phyloP scores from a whole-genome alignment of 2,113 vertebrate species.

The Bubo scandiacus region DNA sequence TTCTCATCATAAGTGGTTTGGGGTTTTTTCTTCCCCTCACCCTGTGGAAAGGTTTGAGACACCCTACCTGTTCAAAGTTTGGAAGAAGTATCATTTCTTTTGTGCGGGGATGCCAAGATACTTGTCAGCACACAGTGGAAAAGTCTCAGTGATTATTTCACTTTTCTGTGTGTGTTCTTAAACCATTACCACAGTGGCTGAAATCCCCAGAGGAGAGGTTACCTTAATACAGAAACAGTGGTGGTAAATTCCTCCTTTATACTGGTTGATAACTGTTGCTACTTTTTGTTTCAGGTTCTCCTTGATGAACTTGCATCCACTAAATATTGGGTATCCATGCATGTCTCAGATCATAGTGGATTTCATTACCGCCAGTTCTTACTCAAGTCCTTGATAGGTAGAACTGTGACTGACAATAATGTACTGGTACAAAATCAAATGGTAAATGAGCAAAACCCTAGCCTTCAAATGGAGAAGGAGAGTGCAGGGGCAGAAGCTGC shows the following conservation, averaged over 20 bases:
- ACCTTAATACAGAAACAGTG: not conserved
- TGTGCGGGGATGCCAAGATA: not conserved
- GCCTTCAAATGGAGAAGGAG: slow-evolving; percentile 73
- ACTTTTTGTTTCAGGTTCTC: slow-evolving; percentile 79
- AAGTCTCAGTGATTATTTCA: not conserved
- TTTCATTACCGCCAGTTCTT: slow-evolving; percentile 98
- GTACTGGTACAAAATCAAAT: slow-evolving; percentile 30
- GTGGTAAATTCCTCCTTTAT: not conserved
- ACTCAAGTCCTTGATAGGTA: slow-evolving; percentile 83
- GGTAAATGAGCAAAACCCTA: slow-evolving; percentile 44
- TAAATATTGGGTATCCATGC: slow-evolving; percentile 91
- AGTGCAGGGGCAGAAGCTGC: slow-evolving; percentile 43
- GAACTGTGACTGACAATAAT: slow-evolving; percentile 58
- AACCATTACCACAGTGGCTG: not conserved
- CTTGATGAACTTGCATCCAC: slow-evolving; percentile 91
- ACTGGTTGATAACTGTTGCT: not conserved
- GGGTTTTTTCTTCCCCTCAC: rapidly evolving
- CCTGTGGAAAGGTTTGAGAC: not conserved
- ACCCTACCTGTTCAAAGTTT: not conserved
- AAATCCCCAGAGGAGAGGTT: not conserved
- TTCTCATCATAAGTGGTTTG: not conserved
- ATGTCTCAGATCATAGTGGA: slow-evolving; percentile 97
- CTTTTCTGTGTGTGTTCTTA: not conserved
- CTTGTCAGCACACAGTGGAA: not conserved
- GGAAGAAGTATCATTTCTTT: not conserved